These are phyloP conservation scores for Otus scops DNA, from an alignment of 2,797 vertebrate species.

Conservation along the genomic window DNA sequence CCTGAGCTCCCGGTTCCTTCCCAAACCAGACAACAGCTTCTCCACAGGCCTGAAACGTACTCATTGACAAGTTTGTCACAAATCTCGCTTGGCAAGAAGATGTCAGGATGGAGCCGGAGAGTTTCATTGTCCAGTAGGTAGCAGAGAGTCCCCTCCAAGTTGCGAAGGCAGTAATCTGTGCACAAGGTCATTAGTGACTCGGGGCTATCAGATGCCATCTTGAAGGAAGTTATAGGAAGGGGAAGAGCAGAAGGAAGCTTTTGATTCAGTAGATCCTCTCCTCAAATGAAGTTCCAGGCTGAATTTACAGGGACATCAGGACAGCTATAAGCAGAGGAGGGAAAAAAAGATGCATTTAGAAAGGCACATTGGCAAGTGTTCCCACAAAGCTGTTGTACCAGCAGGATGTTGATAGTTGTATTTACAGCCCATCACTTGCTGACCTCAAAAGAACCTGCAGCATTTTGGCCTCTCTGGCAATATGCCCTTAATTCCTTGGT, in stretches of 20 bases:
- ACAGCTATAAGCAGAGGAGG: background rate
- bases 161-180: slow-evolving; percentile 92
- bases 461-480: background rate
- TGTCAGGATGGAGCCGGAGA: slow-evolving; percentile 87
- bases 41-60: slow-evolving; percentile 72
- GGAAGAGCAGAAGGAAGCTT: slow-evolving; percentile 22
- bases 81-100: slow-evolving; percentile 97
- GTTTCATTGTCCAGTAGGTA: slow-evolving; percentile 87
- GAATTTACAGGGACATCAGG: slow-evolving; percentile 65
- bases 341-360: background rate
- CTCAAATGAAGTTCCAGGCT: background rate
- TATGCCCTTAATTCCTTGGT: background rate
- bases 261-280: slow-evolving; percentile 43
- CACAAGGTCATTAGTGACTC: slow-evolving; percentile 93
- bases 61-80: slow-evolving; percentile 94
- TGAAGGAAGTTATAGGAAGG: background rate
- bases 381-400: background rate
- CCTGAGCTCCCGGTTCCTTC: background rate
- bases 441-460: background rate
- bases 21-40: background rate
- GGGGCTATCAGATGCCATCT: slow-evolving; percentile 92
- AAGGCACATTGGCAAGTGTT: background rate
- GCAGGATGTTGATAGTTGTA: background rate
- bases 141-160: slow-evolving; percentile 92
- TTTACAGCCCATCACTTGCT: background rate